Conservation (phyloP, 2,888 invertebrate genomes). For the Orchesellides sinensis region DNA sequence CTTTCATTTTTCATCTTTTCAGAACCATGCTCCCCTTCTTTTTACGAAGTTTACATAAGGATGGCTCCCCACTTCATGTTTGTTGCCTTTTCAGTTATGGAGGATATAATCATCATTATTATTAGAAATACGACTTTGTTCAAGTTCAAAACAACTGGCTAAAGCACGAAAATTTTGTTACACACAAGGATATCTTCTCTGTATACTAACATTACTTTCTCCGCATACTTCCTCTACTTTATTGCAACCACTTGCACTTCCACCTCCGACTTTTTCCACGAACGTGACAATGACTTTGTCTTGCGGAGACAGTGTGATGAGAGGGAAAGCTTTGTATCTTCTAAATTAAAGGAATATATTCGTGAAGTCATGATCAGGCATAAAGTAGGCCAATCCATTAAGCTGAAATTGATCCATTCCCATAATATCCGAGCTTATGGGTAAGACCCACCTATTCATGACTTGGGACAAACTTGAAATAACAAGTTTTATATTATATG, state of each 20-base stretch:
- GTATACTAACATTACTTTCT: no score
- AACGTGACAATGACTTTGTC: conserved; percentile 52
- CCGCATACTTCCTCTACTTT: conserved; percentile 14
- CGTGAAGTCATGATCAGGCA: conserved; percentile 21
- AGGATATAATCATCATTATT: conserved; percentile 20
- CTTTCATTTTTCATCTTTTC: conserved; percentile 40
- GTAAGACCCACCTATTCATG: conserved; percentile 3
- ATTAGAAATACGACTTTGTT: no score
- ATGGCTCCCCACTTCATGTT: no score
- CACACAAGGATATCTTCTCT: no score
- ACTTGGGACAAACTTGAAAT: background rate
- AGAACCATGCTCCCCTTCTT: background rate
- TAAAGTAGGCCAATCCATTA: conserved; percentile 37
- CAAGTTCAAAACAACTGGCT: no score
- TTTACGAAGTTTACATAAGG: conserved; percentile 3
- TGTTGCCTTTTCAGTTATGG: no score
- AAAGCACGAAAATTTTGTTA: conserved; percentile 19
- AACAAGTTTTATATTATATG: no score
- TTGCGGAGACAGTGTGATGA: conserved; percentile 1
- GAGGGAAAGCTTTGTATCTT: conserved; percentile 2
- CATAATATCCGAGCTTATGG: no score
- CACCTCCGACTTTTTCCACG: background rate
- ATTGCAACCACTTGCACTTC: background rate
- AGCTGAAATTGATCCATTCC: conserved; percentile 32
- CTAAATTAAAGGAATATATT: conserved; percentile 20